These are phyloP conservation scores for Podilymbus podiceps DNA, from an alignment of 2,113 vertebrate genomes.

Conservation along the genomic window DNA sequence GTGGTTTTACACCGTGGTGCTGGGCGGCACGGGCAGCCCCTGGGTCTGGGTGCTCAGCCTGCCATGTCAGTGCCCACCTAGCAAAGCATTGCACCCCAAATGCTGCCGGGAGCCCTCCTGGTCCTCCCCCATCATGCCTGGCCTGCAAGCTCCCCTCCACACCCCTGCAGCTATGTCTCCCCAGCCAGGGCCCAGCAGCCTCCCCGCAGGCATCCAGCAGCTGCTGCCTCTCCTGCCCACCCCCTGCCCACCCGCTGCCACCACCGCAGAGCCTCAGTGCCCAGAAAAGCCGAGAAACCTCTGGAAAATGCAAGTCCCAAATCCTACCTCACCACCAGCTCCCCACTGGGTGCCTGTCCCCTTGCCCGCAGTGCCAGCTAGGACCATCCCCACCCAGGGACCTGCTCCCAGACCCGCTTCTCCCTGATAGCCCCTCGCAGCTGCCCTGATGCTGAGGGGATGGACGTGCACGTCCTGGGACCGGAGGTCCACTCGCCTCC, in stretches of 20 bases:
- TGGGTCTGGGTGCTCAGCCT: neutral
- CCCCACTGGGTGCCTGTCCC: rapidly evolving
- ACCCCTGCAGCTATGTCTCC: neutral
- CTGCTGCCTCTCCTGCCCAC: neutral
- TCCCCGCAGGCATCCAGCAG: neutral
- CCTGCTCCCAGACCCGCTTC: neutral
- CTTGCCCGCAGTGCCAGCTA: neutral
- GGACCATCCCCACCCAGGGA: neutral
- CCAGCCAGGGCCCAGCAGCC: neutral
- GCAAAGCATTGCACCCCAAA: rapidly evolving
- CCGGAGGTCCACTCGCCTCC: rapidly evolving
- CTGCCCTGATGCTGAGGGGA: rapidly evolving
- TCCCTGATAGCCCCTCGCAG: neutral
- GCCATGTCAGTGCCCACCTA: rapidly evolving
- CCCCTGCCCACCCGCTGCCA: neutral
- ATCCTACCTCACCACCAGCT: neutral
- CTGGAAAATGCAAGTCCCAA: neutral
- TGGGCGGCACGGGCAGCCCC: neutral
- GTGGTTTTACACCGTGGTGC: neutral
- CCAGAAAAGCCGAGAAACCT: neutral
- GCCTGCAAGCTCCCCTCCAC: neutral
- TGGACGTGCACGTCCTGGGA: neutral
- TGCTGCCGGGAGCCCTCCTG: neutral
- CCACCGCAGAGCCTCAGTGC: neutral
- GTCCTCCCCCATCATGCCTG: neutral